Percentiles rank a stretch among this genome's conserved stretches.
phyloP scores from a whole-genome alignment of 2,797 vertebrate genomes.

The Notamacropus eugenii region DNA sequence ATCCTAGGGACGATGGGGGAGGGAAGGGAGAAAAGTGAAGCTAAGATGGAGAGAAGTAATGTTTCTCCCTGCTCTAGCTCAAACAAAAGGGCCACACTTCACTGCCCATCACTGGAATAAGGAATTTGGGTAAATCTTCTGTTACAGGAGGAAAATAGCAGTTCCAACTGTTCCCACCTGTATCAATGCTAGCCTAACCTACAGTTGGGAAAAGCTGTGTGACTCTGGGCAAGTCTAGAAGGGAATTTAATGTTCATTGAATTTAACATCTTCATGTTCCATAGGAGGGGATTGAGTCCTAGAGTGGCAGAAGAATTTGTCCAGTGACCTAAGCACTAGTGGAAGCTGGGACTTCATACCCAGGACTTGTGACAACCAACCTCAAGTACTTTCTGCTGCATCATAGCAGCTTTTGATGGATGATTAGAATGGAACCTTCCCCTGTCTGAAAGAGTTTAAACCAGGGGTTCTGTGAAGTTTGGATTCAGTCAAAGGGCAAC shows the following conservation, averaged over 20 bases:
- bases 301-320: neutral
- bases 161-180: neutral
- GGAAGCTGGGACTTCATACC: neutral
- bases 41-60: slow-evolving; percentile 31
- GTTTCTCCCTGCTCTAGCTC: slow-evolving; percentile 53
- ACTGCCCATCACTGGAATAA: slow-evolving; percentile 10
- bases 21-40: slow-evolving; percentile 66
- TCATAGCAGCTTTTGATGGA: neutral
- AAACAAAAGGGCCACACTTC: slow-evolving; percentile 14
- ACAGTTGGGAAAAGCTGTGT: slow-evolving; percentile 16
- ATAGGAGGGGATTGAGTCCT: neutral
- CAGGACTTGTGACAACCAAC: neutral
- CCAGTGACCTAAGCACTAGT: neutral
- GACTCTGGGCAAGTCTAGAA: slow-evolving; percentile 1
- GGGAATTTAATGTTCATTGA: neutral
- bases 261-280: neutral
- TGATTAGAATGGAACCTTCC: neutral
- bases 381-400: neutral
- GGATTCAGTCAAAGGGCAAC: too few relatives aligned
- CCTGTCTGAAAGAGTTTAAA: neutral
- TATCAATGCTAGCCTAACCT: neutral
- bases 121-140: neutral
- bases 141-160: neutral
- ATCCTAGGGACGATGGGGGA: slow-evolving; percentile 61
- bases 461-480: too few relatives aligned